A percentile compares a stretch with the other conserved stretches of the same genome.
These are phyloP conservation scores for Chaetorhynchus papuensis DNA, from an alignment of 2,113 vertebrate genomes.

Conservation along the genomic window DNA sequence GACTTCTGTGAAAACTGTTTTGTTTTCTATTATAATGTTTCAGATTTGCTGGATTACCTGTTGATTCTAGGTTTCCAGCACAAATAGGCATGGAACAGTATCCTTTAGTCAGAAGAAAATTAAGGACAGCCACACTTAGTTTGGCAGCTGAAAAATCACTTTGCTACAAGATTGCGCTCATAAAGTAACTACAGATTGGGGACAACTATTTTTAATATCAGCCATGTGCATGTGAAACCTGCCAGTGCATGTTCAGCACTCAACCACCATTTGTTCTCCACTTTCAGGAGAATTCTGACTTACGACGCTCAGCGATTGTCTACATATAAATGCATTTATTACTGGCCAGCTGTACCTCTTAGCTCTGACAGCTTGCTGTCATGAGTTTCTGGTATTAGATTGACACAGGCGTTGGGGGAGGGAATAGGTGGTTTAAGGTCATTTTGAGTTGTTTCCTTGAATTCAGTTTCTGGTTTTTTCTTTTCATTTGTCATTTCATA, in stretches of 20 bases:
- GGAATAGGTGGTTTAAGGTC: neutral
- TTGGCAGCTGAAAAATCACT: conserved; percentile 5
- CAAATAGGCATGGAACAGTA: neutral
- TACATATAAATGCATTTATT: neutral
- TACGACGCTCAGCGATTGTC: neutral
- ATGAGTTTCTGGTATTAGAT: neutral
- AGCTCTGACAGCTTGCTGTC: neutral
- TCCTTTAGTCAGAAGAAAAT: neutral
- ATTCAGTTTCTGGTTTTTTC: neutral
- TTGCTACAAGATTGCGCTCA: neutral
- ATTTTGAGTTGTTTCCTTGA: neutral
- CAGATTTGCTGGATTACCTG: neutral
- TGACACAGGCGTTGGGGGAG: rapidly evolving
- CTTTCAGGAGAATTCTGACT: neutral
- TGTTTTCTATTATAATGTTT: neutral
- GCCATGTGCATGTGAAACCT: neutral
- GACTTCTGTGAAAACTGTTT: neutral
- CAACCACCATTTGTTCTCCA: neutral
- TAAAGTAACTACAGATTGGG: neutral
- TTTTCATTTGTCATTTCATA: neutral
- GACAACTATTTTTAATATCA: neutral
- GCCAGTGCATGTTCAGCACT: neutral
- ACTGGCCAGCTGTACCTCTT: neutral
- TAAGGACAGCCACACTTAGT: neutral
- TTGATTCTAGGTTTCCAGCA: neutral